Evolutionary conservation across 2,888 invertebrate genomes (phyloP).

Genomic region (Cephus nigrinus): DNA sequence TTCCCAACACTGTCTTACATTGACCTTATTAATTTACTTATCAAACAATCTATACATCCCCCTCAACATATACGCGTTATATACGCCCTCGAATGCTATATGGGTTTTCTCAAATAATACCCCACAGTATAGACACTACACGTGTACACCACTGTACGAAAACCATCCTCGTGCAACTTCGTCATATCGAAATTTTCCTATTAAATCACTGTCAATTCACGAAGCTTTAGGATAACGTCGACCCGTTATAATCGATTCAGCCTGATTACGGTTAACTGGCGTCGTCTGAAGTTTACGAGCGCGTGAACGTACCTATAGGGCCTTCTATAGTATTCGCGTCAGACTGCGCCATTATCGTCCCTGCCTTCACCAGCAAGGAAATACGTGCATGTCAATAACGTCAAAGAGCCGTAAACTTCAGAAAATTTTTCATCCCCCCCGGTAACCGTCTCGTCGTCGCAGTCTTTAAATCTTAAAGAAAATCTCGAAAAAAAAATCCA

Average conservation of each 20-base stretch:
- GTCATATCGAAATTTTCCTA: slow-evolving; percentile 37
- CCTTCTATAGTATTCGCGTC: neutral
- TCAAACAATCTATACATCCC: neutral
- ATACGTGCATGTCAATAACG: neutral
- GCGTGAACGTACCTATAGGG: slow-evolving; percentile 17
- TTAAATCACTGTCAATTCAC: slow-evolving; percentile 55
- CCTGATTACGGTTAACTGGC: slow-evolving; percentile 58
- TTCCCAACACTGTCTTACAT: neutral
- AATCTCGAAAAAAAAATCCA: neutral
- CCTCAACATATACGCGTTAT: neutral
- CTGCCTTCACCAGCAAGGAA: neutral
- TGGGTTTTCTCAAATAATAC: neutral
- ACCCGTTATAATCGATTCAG: slow-evolving; percentile 58
- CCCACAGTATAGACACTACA: neutral
- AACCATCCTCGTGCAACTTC: neutral
- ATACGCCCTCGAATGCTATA: neutral
- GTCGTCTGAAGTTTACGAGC: slow-evolving; percentile 55
- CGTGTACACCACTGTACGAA: neutral
- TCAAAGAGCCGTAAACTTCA: neutral
- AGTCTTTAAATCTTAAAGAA: neutral
- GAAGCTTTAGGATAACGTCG: slow-evolving; percentile 50
- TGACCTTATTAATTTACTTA: neutral
- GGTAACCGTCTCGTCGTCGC: neutral
- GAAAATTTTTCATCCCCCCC: neutral
- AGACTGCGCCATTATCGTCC: neutral